These are phyloP conservation scores for Mormyrops boulengeri DNA, from an alignment of 2,797 vertebrate species.

Conservation along the genomic window DNA sequence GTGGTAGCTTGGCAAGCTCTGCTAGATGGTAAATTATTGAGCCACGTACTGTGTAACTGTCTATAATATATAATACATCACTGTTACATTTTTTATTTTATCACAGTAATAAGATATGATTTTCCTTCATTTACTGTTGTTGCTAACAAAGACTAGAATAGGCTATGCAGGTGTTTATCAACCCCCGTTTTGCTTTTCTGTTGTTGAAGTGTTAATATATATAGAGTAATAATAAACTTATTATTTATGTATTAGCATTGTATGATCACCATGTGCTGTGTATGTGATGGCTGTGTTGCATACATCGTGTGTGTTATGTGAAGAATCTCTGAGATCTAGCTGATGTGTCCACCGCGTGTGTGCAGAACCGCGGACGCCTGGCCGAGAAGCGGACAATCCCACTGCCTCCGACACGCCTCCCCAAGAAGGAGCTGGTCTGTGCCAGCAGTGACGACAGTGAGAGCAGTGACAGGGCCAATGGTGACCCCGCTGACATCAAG, in stretches of 20 bases:
- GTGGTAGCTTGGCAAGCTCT: neutral
- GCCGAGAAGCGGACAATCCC: constrained; percentile 93
- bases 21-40: constrained; percentile 29
- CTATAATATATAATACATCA: constrained; percentile 39
- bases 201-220: neutral
- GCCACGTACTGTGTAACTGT: constrained; percentile 45
- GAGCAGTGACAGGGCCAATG: constrained; percentile 75
- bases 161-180: neutral
- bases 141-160: neutral
- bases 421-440: constrained; percentile 84
- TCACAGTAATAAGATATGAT: constrained; percentile 7
- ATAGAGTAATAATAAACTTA: neutral
- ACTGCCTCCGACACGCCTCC: constrained; percentile 75
- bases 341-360: neutral
- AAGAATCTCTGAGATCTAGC: neutral
- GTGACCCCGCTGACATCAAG: constrained; percentile 79
- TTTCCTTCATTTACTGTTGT: neutral
- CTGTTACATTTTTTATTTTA: constrained; percentile 46
- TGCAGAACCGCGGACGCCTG: constrained; percentile 91
- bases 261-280: neutral
- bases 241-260: neutral
- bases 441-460: constrained; percentile 83
- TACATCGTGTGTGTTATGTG: neutral
- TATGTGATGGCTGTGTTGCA: neutral
- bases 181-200: neutral